Evolutionary conservation across 2,888 invertebrate species (phyloP).

Genomic region (Stenodera caucasica): DNA sequence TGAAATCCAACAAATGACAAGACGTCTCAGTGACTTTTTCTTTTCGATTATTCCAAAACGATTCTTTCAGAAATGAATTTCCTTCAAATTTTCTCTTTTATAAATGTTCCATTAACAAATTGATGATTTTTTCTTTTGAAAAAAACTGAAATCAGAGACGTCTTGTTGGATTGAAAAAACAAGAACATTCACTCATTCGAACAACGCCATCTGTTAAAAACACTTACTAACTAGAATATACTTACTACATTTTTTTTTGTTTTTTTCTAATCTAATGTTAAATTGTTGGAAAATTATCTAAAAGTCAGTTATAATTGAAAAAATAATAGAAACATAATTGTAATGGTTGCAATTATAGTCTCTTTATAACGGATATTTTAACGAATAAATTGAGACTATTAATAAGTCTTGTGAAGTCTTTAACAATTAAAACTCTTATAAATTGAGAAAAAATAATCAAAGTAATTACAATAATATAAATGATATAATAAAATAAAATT

Average conservation of each 20-base stretch:
- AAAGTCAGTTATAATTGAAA: neutral
- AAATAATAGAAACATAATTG: neutral
- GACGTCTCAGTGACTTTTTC: no score
- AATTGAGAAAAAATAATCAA: neutral
- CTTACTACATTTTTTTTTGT: neutral
- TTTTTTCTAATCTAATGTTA: neutral
- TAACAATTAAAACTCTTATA: neutral
- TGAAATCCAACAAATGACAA: neutral
- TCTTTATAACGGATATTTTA: no score
- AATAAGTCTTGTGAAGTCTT: no score
- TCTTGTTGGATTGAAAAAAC: slow-evolving; percentile 21
- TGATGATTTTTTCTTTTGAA: no score
- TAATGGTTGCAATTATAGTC: neutral
- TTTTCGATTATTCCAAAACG: no score
- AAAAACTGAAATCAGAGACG: slow-evolving; percentile 7
- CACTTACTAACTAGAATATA: slow-evolving; percentile 32
- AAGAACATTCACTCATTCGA: slow-evolving; percentile 31
- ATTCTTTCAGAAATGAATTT: no score
- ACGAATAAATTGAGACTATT: no score
- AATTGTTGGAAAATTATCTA: neutral
- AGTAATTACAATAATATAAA: neutral
- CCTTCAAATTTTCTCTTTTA: no score
- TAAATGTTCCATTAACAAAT: no score
- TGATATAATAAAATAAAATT: slow-evolving; percentile 13
- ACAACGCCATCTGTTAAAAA: slow-evolving; percentile 37